Evolutionary conservation across 2,797 vertebrate genomes (phyloP).

Genomic region (Gallirallus australis): DNA sequence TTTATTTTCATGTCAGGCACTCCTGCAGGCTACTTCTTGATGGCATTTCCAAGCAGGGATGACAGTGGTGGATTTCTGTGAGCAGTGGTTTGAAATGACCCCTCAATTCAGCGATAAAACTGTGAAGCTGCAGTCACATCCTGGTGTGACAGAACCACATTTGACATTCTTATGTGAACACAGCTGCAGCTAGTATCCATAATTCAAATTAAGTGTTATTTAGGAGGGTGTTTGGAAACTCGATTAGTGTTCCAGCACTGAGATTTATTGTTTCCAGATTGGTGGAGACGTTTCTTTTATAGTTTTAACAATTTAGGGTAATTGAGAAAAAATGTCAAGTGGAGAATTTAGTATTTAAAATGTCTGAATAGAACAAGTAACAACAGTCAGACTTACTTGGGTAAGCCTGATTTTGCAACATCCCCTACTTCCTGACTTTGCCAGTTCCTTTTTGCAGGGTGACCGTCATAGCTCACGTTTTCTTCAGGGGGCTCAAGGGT

Average conservation of each 20-base stretch:
- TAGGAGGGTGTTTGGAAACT: constrained; percentile 50
- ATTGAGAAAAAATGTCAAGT: neutral
- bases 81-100: neutral
- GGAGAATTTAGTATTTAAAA: constrained; percentile 1
- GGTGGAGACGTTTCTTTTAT: constrained; percentile 30
- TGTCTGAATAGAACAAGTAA: neutral
- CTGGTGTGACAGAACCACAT: neutral
- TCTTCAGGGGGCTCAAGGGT: neutral
- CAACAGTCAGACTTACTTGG: neutral
- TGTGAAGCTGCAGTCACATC: neutral
- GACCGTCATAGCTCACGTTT: fast-evolving
- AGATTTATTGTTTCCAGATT: constrained; percentile 68
- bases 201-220: constrained; percentile 61
- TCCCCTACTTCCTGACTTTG: neutral
- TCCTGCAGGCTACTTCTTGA: neutral
- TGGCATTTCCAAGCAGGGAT: neutral
- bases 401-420: neutral
- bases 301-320: constrained; percentile 32
- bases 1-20: neutral
- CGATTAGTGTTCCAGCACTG: neutral
- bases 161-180: constrained; percentile 3
- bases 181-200: constrained; percentile 51
- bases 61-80: neutral
- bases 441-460: neutral
- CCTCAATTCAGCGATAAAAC: neutral